Conservation (phyloP, 2,888 invertebrate species). For the Tethea ocularis region DNA sequence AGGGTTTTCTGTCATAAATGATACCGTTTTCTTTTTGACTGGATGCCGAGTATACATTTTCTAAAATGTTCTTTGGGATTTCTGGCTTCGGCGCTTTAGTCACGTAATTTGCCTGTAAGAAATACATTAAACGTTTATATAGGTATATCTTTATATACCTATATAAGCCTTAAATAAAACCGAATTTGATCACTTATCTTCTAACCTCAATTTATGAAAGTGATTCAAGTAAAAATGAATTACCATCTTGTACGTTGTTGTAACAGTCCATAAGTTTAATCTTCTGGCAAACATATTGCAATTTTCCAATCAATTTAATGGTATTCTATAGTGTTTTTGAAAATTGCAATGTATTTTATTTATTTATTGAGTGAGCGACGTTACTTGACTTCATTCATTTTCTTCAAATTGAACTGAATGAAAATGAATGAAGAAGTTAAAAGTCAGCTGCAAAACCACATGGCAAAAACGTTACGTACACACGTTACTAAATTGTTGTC, state of each 20-base stretch:
- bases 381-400: too few species aligned
- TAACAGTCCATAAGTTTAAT: neutral
- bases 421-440: too few species aligned
- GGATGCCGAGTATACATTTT: constrained; percentile 84
- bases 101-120: constrained; percentile 59
- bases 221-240: constrained; percentile 4
- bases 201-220: neutral
- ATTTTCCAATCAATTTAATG: too few species aligned
- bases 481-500: too few species aligned
- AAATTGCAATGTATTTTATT: neutral
- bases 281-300: neutral
- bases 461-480: too few species aligned
- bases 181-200: neutral
- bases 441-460: too few species aligned
- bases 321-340: neutral
- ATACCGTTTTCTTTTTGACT: constrained; percentile 88
- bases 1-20: constrained; percentile 95
- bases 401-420: too few species aligned
- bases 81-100: constrained; percentile 75
- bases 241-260: constrained; percentile 10
- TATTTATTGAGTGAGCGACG: too few species aligned
- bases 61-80: constrained; percentile 87
- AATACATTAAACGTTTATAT: neutral
- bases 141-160: neutral
- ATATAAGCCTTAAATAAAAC: neutral